These are phyloP conservation scores for Tachina lurida DNA, from an alignment of 2,888 invertebrate genomes.

Conservation along the genomic window DNA sequence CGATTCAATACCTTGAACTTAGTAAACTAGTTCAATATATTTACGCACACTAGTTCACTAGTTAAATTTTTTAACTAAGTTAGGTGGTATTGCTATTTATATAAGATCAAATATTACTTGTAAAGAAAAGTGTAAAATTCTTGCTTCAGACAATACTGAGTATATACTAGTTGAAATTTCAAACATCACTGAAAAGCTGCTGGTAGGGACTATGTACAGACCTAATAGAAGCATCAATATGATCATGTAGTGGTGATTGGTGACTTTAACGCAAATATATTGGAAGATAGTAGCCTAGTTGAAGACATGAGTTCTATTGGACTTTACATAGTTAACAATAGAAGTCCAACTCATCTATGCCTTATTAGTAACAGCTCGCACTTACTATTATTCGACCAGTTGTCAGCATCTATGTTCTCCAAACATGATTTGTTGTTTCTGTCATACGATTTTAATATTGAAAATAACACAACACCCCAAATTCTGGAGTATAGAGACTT, in stretches of 20 bases:
- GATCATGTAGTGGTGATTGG: not conserved
- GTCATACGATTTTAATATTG: not conserved
- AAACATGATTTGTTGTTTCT: slow-evolving; percentile 16
- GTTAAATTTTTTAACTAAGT: slow-evolving; percentile 1
- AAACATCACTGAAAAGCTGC: not conserved
- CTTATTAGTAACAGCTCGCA: not conserved
- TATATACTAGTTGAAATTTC: not conserved
- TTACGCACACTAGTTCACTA: no score
- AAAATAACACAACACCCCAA: not conserved
- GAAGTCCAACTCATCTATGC: not conserved
- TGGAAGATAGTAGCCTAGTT: not conserved
- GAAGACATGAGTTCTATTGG: slow-evolving; percentile 11
- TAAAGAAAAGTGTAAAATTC: not conserved
- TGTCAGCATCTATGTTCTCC: slow-evolving; percentile 19
- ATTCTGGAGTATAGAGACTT: slow-evolving; percentile 5
- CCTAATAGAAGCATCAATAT: not conserved
- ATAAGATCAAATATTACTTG: not conserved
- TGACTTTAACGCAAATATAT: not conserved
- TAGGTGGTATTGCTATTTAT: not conserved
- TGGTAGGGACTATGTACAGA: not conserved
- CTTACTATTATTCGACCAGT: not conserved
- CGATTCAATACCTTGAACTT: no score
- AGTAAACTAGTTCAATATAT: no score
- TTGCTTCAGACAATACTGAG: not conserved
- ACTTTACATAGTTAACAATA: no score